Percentiles rank a stretch among this genome's conserved stretches.
Evolutionary conservation across 2,888 invertebrate species (phyloP).

Genomic region (Pyrrhia umbra): DNA sequence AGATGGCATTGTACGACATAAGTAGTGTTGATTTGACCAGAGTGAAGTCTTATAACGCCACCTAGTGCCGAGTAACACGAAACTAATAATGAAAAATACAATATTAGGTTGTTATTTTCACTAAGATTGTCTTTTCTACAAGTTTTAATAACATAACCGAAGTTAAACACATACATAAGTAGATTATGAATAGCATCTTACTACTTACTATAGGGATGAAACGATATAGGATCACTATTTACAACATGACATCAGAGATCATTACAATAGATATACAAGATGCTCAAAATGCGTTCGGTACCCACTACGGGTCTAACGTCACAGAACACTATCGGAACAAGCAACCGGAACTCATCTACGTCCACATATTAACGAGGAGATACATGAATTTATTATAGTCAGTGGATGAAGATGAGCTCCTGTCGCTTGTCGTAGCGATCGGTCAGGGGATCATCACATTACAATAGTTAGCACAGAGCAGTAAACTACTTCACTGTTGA

Average conservation of each 20-base stretch:
- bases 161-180: constrained; percentile 54
- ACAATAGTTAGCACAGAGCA: constrained; percentile 44
- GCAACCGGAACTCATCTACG: constrained; percentile 50
- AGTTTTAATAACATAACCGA: constrained; percentile 57
- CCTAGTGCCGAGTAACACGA: constrained; percentile 48
- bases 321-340: constrained; percentile 41
- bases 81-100: constrained; percentile 56
- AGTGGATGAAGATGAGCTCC: constrained; percentile 49
- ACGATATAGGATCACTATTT: constrained; percentile 62
- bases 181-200: constrained; percentile 56
- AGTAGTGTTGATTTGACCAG: constrained; percentile 2
- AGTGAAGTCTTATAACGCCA: constrained; percentile 30
- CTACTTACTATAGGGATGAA: constrained; percentile 60
- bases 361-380: constrained; percentile 43
- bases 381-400: constrained; percentile 43
- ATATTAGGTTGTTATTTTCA: constrained; percentile 53
- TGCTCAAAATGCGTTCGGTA: constrained; percentile 57
- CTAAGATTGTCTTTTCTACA: constrained; percentile 64
- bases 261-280: constrained; percentile 63
- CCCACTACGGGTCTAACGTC: constrained; percentile 49
- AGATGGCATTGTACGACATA: constrained; percentile 51
- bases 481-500: constrained; percentile 53
- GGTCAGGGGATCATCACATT: constrained; percentile 26
- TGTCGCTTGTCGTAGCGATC: constrained; percentile 23
- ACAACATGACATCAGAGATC: constrained; percentile 66